These are phyloP conservation scores for Nomada ruficornis DNA, from an alignment of 2,888 invertebrate species.

Conservation along the genomic window DNA sequence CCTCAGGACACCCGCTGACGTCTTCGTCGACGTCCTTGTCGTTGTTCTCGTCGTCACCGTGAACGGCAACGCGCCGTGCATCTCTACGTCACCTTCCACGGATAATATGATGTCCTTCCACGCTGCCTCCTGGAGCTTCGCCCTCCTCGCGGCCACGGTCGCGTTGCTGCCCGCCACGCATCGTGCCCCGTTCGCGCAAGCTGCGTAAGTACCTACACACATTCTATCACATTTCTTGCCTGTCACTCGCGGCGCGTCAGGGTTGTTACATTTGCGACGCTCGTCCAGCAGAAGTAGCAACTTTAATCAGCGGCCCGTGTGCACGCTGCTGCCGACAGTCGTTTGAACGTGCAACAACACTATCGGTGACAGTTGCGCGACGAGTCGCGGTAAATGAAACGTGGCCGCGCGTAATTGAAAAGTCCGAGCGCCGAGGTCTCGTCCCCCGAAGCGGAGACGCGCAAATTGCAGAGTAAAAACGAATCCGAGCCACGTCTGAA, in stretches of 20 bases:
- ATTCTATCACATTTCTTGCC: not conserved
- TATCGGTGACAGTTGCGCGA: not conserved
- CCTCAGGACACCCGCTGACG: conserved; percentile 72
- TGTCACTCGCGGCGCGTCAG: not conserved
- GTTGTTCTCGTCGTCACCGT: conserved; percentile 55
- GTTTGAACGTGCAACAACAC: not conserved
- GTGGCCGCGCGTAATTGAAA: conserved; percentile 19
- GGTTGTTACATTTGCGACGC: not conserved
- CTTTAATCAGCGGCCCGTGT: not conserved
- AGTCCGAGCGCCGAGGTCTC: not conserved
- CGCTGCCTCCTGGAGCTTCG: conserved; percentile 85
- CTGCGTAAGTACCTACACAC: conserved; percentile 86
- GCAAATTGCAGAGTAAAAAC: conserved; percentile 22
- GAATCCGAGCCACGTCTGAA: conserved; percentile 29
- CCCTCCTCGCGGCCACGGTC: conserved; percentile 83
- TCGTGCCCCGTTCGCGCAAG: conserved; percentile 85
- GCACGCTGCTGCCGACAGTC: too few species aligned
- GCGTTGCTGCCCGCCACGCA: conserved; percentile 87
- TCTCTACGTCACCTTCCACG: conserved; percentile 51
- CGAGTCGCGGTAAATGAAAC: not conserved
- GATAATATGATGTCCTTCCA: conserved; percentile 79
- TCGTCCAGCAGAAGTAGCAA: not conserved
- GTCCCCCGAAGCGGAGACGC: conserved; percentile 2
- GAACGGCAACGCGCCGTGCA: conserved; percentile 51
- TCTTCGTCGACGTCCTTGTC: conserved; percentile 64